Percentiles rank a stretch among this genome's conserved stretches.
These are phyloP conservation scores for Oryzias dopingdopingensis DNA, from an alignment of 2,797 vertebrate species.

Conservation along the genomic window DNA sequence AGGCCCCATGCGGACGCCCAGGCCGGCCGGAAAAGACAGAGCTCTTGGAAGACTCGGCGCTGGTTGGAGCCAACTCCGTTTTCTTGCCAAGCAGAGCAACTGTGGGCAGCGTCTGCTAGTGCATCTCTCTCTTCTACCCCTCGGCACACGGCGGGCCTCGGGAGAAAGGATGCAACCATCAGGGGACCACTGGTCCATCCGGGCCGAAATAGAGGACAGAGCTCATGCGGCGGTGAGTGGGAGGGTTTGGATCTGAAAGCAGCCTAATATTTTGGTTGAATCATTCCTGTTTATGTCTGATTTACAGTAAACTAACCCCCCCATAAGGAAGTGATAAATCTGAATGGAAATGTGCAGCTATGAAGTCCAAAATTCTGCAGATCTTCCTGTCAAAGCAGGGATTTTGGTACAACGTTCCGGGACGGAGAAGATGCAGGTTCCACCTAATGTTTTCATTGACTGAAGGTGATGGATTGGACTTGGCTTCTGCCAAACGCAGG, in stretches of 20 bases:
- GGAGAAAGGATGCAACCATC: slow-evolving; percentile 68
- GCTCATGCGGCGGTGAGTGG: slow-evolving; percentile 57
- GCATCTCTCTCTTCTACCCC: slow-evolving; percentile 50
- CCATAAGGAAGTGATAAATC: slow-evolving; percentile 26
- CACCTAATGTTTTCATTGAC: slow-evolving; percentile 12
- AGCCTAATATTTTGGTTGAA: slow-evolving; percentile 39
- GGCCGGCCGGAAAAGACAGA: slow-evolving; percentile 78
- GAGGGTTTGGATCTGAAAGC: slow-evolving; percentile 48
- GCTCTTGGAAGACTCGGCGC: slow-evolving; percentile 67
- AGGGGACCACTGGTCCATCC: slow-evolving; percentile 64
- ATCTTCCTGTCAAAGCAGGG: slow-evolving; percentile 11
- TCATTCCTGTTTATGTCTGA: slow-evolving; percentile 54
- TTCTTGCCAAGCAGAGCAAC: slow-evolving; percentile 66
- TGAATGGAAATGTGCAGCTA: slow-evolving; percentile 6
- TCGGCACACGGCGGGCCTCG: slow-evolving; percentile 53
- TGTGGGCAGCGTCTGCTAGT: slow-evolving; percentile 68
- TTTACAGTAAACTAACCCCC: slow-evolving; percentile 50
- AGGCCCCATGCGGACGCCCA: slow-evolving; percentile 71
- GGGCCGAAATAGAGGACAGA: slow-evolving; percentile 57
- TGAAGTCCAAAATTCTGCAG: slow-evolving; percentile 17
- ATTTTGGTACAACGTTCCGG: too few species aligned
- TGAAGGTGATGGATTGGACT: slow-evolving; percentile 4
- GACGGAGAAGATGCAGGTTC: not conserved
- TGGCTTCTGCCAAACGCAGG: not conserved
- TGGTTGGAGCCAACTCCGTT: slow-evolving; percentile 47